Conservation (phyloP, 2,113 vertebrate genomes). For the Brachypteracias leptosomus region DNA sequence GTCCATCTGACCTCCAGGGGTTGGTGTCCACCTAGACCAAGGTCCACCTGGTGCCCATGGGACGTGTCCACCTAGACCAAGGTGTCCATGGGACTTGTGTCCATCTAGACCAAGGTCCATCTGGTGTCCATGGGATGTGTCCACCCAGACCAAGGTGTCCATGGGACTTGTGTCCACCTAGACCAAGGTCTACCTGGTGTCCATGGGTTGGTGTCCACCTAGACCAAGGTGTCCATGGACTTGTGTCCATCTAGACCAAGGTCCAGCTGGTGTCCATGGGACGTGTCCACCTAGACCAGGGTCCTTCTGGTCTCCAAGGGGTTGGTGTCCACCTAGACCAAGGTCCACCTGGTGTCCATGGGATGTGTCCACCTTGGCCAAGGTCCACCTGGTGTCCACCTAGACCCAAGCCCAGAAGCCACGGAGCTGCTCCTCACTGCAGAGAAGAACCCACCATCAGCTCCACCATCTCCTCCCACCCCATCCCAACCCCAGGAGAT, state of each 20-base stretch:
- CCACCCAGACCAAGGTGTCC: too few species aligned
- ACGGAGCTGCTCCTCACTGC: not conserved
- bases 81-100: not conserved
- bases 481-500: not conserved
- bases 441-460: not conserved
- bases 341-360: not conserved
- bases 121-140: not conserved
- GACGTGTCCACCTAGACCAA: too few species aligned
- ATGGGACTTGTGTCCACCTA: too few species aligned
- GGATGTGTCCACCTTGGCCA: not conserved
- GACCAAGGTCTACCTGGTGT: too few species aligned
- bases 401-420: not conserved
- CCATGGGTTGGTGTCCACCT: too few species aligned
- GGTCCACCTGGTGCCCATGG: too few species aligned
- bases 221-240: too few species aligned
- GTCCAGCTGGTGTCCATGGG: not conserved
- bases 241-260: not conserved
- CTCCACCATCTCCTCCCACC: too few species aligned
- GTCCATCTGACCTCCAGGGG: not conserved
- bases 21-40: too few species aligned
- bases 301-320: fast-evolving
- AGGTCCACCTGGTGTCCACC: not conserved
- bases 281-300: not conserved
- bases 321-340: not conserved
- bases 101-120: too few species aligned